Evolutionary conservation across 1,140 invertebrate species (phyloP), one percentile per base, ranked within the genome.

Genomic region (Drosophila orosa): DNA sequence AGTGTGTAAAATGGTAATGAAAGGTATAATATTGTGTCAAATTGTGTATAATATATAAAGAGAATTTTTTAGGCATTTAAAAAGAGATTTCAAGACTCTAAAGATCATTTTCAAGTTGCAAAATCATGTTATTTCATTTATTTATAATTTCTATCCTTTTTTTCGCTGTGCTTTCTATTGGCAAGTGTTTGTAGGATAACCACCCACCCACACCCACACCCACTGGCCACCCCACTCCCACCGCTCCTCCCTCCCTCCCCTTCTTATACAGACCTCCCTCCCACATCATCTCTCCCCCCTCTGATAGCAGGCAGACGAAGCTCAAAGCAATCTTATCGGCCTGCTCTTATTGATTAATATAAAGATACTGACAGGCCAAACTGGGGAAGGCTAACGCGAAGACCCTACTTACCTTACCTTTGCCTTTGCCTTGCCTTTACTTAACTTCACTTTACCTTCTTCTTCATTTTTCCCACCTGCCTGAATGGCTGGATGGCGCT

Each of bases 271-370:
- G 24, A 15, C 2, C 17, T 10, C 12, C 17, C 9, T 13, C 24
- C 31, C 22, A 17, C 33, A 19, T 33, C 31, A 50, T n/a, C 40
- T 19, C n/a, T 9, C 25, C 22, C 31, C 19, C 19, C 54, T 17
- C 15, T 8, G 58, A 62, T 62, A 61, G 39, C 35, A 54, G 40
- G 24, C 71, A 75, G 68, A 75, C 73, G 58, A 54, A 68, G 56
- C 48, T 25, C 42, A 31, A 54, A 54, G 42, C 71, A 76, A 86
- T 86, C 82, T 86, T 87, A 86, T 86, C 81, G 48, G 25, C 45
- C 74, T 86, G 78, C 78, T 86, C 83, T 68, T 87, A 86, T 87
- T 87, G 83, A 87, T 83, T 87, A 87, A 87, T 79, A 87, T 71
- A 75, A 76, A 68, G 59, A 82, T 87, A 79, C 79, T 68, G 69